Evolutionary conservation across 2,113 vertebrate genomes (phyloP), one percentile per base, ranked within the genome.

Genomic region (Zootoca vivipara): DNA sequence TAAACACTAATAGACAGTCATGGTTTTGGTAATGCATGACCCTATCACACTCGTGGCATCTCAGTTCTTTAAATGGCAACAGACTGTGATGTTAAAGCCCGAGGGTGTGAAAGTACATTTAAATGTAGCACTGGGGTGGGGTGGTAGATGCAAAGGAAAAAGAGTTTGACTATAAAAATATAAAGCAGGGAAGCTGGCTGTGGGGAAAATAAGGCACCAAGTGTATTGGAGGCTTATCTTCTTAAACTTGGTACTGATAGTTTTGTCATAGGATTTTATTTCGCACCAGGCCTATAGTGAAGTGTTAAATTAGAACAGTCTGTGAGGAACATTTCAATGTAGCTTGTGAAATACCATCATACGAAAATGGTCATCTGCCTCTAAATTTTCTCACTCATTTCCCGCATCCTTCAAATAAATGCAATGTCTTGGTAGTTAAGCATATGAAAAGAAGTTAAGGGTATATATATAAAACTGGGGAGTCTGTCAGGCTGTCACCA

Each of bases 71-170:
- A 86, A 0, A 5, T 94, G 85, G 91, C 91, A 96, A 93, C 93
- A 88, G 33, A 77, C 85, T 94, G 88, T 91, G 78, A 90, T 93
- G 86, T 88, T 94, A 93, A 83, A 95, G 90, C 90, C 87, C 93
- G 86, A 90, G 87, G 33, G 83, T 96, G 85, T 93, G 92, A 96
- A 94, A 95, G 89, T 89, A 92, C 80, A 89, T 85, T 94, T 90
- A 65, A 94, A 2, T 92, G 35, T 87, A 94, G 74, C 87, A 26
- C 77, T 93, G 18, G 69, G 9, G 52, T 62, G 16, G 2, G 16
- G 16, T 4, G 89, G 85, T 10, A 89, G 87, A 90, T 78, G 1
- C 38, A 73, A 2, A 40, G 70, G 74, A 83, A n/a, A 28, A 85
- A 93, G 91, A 94, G 79, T 5, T 93, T 42, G 92, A 78, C 86